Conservation (phyloP, 2,113 vertebrate genomes). For the Grus americana region DNA sequence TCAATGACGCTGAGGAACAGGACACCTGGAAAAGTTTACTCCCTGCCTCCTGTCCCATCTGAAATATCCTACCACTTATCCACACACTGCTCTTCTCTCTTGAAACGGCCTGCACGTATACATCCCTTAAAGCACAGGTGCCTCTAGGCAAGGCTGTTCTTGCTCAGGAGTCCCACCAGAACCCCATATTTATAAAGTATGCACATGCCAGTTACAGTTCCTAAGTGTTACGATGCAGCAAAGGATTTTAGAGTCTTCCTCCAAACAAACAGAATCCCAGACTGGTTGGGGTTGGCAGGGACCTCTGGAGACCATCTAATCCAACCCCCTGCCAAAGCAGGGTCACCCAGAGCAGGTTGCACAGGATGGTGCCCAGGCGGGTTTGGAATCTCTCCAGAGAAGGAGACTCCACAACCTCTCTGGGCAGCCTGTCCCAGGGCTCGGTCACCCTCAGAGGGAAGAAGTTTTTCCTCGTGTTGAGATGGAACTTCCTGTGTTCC, state of each 20-base stretch:
- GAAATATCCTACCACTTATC: background rate
- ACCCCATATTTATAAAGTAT: accelerated
- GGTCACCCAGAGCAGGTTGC: too few relatives aligned
- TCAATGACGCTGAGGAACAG: accelerated
- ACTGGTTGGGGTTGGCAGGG: too few relatives aligned
- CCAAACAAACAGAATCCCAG: background rate
- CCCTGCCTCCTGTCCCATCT: background rate
- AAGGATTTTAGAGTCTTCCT: background rate
- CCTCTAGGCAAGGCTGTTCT: background rate
- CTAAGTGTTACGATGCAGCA: accelerated
- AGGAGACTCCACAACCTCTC: too few relatives aligned
- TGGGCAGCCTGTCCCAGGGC: too few relatives aligned
- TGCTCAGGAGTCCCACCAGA: background rate
- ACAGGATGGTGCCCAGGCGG: too few relatives aligned
- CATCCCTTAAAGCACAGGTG: background rate
- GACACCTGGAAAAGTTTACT: background rate
- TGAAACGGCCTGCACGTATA: background rate
- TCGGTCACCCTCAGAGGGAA: too few relatives aligned
- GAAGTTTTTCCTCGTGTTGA: too few relatives aligned
- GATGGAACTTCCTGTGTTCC: too few relatives aligned
- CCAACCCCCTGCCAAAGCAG: too few relatives aligned
- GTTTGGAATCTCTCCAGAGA: too few relatives aligned
- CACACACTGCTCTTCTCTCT: background rate
- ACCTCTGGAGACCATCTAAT: too few relatives aligned
- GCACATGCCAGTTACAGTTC: background rate